Evolutionary conservation across 2,888 invertebrate genomes (phyloP), one percentile per base, ranked within the genome.

Genomic region (Amiota communis): DNA sequence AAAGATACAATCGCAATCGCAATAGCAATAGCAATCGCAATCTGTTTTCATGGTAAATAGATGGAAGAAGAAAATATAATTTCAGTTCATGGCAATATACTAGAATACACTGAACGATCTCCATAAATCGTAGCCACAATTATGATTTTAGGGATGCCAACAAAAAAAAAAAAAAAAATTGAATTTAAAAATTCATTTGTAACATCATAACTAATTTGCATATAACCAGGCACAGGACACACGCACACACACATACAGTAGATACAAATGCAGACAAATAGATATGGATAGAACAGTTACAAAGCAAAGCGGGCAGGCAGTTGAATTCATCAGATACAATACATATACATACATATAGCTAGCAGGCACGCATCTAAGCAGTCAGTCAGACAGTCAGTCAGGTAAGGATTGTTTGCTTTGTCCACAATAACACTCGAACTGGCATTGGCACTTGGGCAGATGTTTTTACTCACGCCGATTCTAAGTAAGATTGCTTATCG

Each of bases 381-480:
- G 72, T 12, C 12, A 3, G 53, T 10, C 36, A 36, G 36, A 0
- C 8, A 36, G 36, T 10, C 36, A 36, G 36, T 2, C 8, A 36
- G 36, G 36, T 6, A 36, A 6, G 36, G 6, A 36, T 36, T 36
- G 36, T 6, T 36, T 6, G 36, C 8, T 36, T 36, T 6, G 36
- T 36, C 36, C 36, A 6, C 36, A 23, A 1, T 23, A 3, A 3
- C 23, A 23, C 1, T 51, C n/a, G 72, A n/a, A 23, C 23, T 23
- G 2, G 36, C 36, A 36, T 6, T 36, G 4, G 36, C 36, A 36
- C 3, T 53, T 6, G 72, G 80, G 77, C 86, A 82, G 82, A 83
- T 82, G 82, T 85, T 85, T 86, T 78, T 64, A 74, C 80, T 85
- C 76, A 80, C 73, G 79, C 73, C 75, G 74, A 71, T 53, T 12